Evolutionary conservation across 2,113 vertebrate genomes (phyloP), one percentile per base, ranked within the genome.

Genomic region (Engraulis encrasicolus): DNA sequence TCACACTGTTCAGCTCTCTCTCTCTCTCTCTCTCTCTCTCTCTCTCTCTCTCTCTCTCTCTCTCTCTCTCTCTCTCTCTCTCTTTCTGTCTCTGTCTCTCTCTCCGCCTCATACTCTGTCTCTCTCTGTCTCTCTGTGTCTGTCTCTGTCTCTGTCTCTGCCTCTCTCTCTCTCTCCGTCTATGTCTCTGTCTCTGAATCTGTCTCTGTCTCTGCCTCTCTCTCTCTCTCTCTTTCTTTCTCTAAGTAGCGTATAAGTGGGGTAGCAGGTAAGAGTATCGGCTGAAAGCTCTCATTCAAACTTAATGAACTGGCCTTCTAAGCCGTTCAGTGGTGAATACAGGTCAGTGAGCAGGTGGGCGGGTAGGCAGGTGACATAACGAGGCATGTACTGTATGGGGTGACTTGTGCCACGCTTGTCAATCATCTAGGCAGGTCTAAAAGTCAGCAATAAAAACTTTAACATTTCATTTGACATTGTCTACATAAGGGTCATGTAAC

Each of bases 261-360:
- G 31, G 66, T 74, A 31, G 17, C 66, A 74, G 66, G 31, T 74
- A 34, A 74, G 66, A 74, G 66, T 23, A 74, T 36, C 66, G 15
- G 66, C 66, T 74, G 31, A 74, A 12, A 14, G 11, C 66, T 34
- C 31, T 74, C 66, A 74, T 74, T 74, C 31, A 74, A 34, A 74
- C 27, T 74, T 74, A 74, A 74, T 74, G 66, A 74, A 74, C 34
- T 74, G 27, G 66, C 31, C 31, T 74, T 74, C 66, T 12, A 74
- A 34, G 66, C 66, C 66, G 6, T 36, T 14, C 66, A 74, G 66
- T 5, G 27, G 66, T 34, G 66, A 36, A 23, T 17, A 74, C 66
- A 34, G 2, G 12, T 74, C 66, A 34, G 66, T n/a, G 58, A 31
- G 6, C 66, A 34, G 31, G 23, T 31, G 34, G 66, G 31, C 9